Base-by-base conservation (phyloP, 1,140 invertebrate species). In the Aplysia californica region DNA sequence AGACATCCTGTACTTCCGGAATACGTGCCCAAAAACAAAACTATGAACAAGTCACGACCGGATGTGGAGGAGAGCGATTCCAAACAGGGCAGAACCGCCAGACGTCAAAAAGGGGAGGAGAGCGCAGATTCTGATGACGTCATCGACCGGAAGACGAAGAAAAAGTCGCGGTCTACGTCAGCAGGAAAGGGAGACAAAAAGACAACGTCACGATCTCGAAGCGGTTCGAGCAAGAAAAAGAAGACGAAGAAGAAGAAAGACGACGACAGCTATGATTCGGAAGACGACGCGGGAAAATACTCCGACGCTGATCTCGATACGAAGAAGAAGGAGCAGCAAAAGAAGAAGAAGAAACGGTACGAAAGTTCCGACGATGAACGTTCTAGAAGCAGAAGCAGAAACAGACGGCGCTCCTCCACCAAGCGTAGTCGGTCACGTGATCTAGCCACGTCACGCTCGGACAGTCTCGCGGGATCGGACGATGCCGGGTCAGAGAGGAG, bases 1-100 rank as follows among this genome's bases (percentile, higher is more conserved):
- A 39, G 41, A 20, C 70, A 72, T 1, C 70, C 70, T n/a, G 58
- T 64, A 1, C 26, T 72, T 20, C 70, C 70, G 6, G 70, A 72
- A 26, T 72, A 72, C 36, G 56, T 61, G 18, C 55, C 55, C 1
- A 72, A 72, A 72, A 2, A 6, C 5, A 41, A 68, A 44, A 20
- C 35, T 36, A 18, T 33, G 21, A 23, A 36, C 18, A 61, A 72
- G 20, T 2, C 21, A 15, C 2, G 29, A 31, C 36, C 39, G 66
- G 41, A 39, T n/a, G 26, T 36, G 1, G 5, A 36, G 44, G 39
- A 44, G 2, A 41, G 44, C 41, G 41, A 29, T 2, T 39, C 41
- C 31, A 39, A 68, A 39, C 26, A 39, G 26, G 39, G 36, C 36
- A 39, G 39, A 39, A 26, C 36, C 23, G 41, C 15, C 29, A 26